A percentile compares a stretch with the other conserved stretches of the same genome.
phyloP scores from a whole-genome alignment of 2,888 invertebrate species.

The Tineola bisselliella region DNA sequence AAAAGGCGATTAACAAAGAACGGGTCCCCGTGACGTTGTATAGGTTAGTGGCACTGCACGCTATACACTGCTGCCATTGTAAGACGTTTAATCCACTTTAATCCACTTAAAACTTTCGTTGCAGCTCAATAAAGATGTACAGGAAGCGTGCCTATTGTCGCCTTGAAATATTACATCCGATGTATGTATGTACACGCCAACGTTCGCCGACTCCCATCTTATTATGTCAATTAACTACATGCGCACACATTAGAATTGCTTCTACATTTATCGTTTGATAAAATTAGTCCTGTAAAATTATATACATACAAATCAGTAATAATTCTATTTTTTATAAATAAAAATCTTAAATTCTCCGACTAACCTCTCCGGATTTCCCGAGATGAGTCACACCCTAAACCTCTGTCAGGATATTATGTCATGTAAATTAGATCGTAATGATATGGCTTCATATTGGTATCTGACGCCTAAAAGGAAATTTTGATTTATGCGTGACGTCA shows the following conservation, averaged over 20 bases:
- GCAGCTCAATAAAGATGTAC: constrained; percentile 24
- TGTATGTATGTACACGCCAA: constrained; percentile 15
- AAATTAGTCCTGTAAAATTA: too few species aligned
- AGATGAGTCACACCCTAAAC: not conserved
- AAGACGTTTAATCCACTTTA: constrained; percentile 58
- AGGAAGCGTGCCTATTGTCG: constrained; percentile 28
- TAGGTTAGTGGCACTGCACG: constrained; percentile 32
- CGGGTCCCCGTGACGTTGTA: constrained; percentile 31
- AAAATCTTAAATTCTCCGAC: not conserved
- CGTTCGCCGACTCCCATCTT: not conserved
- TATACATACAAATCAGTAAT: too few species aligned
- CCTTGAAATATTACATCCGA: constrained; percentile 42
- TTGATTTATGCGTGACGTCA: not conserved
- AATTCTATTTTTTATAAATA: not conserved
- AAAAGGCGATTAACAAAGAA: constrained; percentile 33
- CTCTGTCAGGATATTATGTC: not conserved
- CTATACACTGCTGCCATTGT: constrained; percentile 47
- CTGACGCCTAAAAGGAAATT: not conserved
- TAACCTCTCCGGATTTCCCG: not conserved
- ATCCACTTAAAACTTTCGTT: constrained; percentile 54
- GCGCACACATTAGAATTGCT: not conserved
- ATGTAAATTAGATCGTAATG: not conserved
- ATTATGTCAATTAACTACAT: not conserved
- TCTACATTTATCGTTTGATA: not conserved
- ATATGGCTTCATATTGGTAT: constrained; percentile 7